Evolutionary conservation across 2,113 vertebrate species (phyloP).

Genomic region (Anguilla rostrata): DNA sequence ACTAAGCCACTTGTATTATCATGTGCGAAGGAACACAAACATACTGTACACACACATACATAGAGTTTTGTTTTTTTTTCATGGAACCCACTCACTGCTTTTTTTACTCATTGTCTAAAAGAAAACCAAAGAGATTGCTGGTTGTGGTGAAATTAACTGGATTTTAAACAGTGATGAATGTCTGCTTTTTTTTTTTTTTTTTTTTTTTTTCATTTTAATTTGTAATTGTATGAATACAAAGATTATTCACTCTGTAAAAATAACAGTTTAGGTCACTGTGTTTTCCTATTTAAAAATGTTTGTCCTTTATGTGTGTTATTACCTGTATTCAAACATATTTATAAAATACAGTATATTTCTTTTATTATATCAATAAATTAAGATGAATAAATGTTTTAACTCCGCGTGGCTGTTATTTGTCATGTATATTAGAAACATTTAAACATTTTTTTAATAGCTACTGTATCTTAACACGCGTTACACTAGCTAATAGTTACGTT

Average conservation of each 20-base stretch:
- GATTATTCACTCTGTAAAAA: slow-evolving; percentile 6
- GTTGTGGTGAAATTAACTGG: slow-evolving; percentile 11
- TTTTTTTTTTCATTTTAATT: slow-evolving; percentile 15
- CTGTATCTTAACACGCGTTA: no score
- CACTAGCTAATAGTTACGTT: no score
- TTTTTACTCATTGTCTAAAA: neutral
- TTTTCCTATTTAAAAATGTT: slow-evolving; percentile 48
- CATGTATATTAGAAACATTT: neutral
- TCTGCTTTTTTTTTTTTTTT: neutral
- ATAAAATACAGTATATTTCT: slow-evolving; percentile 47
- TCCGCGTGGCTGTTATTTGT: slow-evolving; percentile 16
- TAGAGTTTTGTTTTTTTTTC: neutral
- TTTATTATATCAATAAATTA: slow-evolving; percentile 51
- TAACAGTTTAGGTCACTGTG: neutral
- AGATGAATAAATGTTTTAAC: slow-evolving; percentile 5
- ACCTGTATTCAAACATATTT: slow-evolving; percentile 25
- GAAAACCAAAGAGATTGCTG: neutral
- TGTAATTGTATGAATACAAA: slow-evolving; percentile 12
- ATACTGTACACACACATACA: no score
- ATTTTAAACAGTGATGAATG: slow-evolving; percentile 1
- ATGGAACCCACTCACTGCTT: neutral
- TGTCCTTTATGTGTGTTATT: slow-evolving; percentile 35
- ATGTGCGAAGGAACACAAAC: neutral
- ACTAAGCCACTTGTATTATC: neutral
- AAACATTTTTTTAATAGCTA: neutral